Percentiles rank a stretch among this genome's conserved stretches.
These are phyloP conservation scores for Trematomus loennbergii DNA, from an alignment of 2,113 vertebrate species.

Conservation along the genomic window DNA sequence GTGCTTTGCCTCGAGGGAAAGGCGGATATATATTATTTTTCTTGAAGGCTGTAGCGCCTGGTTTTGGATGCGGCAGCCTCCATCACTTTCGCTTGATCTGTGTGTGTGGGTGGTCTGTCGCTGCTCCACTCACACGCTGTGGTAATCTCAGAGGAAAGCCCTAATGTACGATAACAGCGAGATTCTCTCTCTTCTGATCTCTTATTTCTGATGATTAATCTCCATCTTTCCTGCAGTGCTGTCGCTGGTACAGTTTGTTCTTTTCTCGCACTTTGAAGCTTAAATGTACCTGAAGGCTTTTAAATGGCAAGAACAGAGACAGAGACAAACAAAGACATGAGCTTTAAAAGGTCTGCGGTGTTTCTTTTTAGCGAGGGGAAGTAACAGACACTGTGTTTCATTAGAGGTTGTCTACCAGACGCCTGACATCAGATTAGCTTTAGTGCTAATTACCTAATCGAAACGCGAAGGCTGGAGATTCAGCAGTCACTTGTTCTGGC, in stretches of 20 bases:
- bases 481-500: conserved; percentile 44
- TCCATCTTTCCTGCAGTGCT: conserved; percentile 15
- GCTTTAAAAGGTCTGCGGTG: conserved; percentile 64
- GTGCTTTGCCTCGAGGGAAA: conserved; percentile 38
- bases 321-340: conserved; percentile 58
- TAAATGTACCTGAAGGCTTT: conserved; percentile 61
- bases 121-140: conserved; percentile 15
- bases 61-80: conserved; percentile 22
- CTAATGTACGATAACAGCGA: conserved; percentile 31
- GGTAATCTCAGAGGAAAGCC: conserved; percentile 33
- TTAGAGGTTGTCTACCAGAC: conserved; percentile 67
- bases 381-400: conserved; percentile 60
- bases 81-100: conserved; percentile 37
- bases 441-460: conserved; percentile 58
- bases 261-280: conserved; percentile 51
- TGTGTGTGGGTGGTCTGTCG: conserved; percentile 60
- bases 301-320: conserved; percentile 39
- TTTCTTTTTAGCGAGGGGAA: conserved; percentile 61
- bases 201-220: conserved; percentile 54
- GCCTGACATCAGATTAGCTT: conserved; percentile 54
- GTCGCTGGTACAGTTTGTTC: conserved; percentile 49
- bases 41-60: conserved; percentile 37
- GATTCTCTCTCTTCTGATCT: conserved; percentile 53
- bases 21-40: neutral
- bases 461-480: conserved; percentile 36